Evolutionary conservation across 2,113 vertebrate species (phyloP), one percentile per base, ranked within the genome.

Genomic region (Grallaria varia): DNA sequence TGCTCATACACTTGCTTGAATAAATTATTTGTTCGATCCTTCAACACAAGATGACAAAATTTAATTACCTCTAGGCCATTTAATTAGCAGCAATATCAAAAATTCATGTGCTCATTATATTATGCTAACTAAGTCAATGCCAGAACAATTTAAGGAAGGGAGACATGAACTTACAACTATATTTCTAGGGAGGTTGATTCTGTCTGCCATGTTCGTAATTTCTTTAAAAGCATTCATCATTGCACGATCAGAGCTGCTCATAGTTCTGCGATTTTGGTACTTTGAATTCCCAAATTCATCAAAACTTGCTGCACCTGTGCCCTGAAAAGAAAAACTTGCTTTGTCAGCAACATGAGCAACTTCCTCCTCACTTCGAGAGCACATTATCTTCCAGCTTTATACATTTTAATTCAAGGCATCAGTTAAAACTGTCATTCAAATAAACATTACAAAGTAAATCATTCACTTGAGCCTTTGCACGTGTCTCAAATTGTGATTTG

Each of bases 1-100:
- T 99, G 99, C 94, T 99, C 99, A 94, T 99, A 99, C 63, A 99
- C 99, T 98, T 99, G 99, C 96, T 99, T 99, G 98, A 99, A 99
- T 97, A 99, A 98, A 98, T 99, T 99, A 98, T 99, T 99, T 96
- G 99, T 99, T 98, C 99, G 98, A 98, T 99, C 99, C 99, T 99
- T 98, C 95, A 96, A 97, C 86, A 49, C 42, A 98, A 95, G 96
- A 94, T 95, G 94, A 97, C 44, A 52, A 96, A 95, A 94, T 97
- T 98, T 97, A 98, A 98, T 98, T 96, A 98, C 97, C 88, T 97
- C 83, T 73, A 96, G 96, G 90, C 95, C 94, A 96, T 95, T 98
- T 97, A 97, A 97, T 98, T 97, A 97, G 96, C 67, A 97, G 77
- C 76, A 96, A 62, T 96, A 98, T 97, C 97, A 98, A 98, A 98